A percentile compares a stretch with the other conserved stretches of the same genome.
These are phyloP conservation scores for Panorpa germanica DNA, from an alignment of 2,888 invertebrate species.

Conservation along the genomic window DNA sequence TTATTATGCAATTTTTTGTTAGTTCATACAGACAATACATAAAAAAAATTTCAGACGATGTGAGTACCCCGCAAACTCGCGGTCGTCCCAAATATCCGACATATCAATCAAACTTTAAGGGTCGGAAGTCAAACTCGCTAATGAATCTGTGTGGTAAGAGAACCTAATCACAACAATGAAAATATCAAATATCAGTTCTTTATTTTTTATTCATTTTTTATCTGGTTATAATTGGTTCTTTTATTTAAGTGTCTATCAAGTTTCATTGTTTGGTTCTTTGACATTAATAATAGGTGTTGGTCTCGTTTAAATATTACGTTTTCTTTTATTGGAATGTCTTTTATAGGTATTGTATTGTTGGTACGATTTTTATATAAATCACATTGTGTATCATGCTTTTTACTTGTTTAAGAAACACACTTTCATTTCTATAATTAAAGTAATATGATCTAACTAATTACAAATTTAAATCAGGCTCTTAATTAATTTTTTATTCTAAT, in stretches of 20 bases:
- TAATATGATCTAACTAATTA: too few species aligned
- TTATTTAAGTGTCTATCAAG: slow-evolving; percentile 7
- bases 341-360: slow-evolving; percentile 5
- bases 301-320: slow-evolving; percentile 5
- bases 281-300: slow-evolving; percentile 3
- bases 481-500: too few species aligned
- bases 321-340: slow-evolving; percentile 7
- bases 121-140: slow-evolving; percentile 85
- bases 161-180: slow-evolving; percentile 18
- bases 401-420: too few species aligned
- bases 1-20: too few species aligned
- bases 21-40: too few species aligned
- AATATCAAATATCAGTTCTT: slow-evolving; percentile 8
- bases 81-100: slow-evolving; percentile 69
- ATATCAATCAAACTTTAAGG: slow-evolving; percentile 74
- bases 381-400: too few species aligned
- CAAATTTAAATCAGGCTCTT: too few species aligned
- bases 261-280: slow-evolving; percentile 7
- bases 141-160: slow-evolving; percentile 93
- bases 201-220: slow-evolving; percentile 7
- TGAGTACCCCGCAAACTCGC: slow-evolving; percentile 64
- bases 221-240: slow-evolving; percentile 11
- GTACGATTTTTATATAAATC: too few species aligned
- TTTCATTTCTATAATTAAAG: too few species aligned
- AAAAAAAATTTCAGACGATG: too few species aligned